Evolutionary conservation across 1,140 invertebrate genomes (phyloP).

Genomic region (Liolophura sinensis): DNA sequence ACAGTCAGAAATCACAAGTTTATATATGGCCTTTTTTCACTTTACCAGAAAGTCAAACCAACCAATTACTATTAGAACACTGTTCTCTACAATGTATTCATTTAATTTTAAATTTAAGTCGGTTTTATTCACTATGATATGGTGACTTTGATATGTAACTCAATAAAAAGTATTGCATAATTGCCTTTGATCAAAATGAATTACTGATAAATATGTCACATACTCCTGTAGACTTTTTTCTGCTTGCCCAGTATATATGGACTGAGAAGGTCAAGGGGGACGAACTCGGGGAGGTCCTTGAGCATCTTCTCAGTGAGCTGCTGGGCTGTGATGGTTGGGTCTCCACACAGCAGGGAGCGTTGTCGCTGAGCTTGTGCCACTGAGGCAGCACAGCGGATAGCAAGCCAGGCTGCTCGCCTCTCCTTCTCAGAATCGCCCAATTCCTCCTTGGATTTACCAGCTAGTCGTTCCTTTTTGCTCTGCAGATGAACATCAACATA

Average conservation of each 20-base stretch:
- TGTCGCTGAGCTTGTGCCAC: constrained; percentile 38
- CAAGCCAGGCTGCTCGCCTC: constrained; percentile 44
- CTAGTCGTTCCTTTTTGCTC: constrained; percentile 33
- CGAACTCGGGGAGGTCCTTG: constrained; percentile 48
- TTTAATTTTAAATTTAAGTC: not conserved
- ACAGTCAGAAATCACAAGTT: not conserved
- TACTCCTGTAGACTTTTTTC: constrained; percentile 55
- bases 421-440: constrained; percentile 41
- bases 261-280: constrained; percentile 48
- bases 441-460: constrained; percentile 25
- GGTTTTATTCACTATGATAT: not conserved
- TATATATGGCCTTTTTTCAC: not conserved
- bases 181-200: constrained; percentile 3
- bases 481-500: constrained; percentile 6
- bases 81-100: too few species aligned
- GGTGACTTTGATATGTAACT: not conserved
- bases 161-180: constrained; percentile 1
- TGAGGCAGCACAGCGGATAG: constrained; percentile 48
- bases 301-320: constrained; percentile 27
- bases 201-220: constrained; percentile 12
- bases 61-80: too few species aligned
- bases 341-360: constrained; percentile 39
- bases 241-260: constrained; percentile 52
- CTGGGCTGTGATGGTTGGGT: constrained; percentile 37
- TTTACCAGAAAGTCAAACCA: too few species aligned